Percentiles rank a stretch among this genome's conserved stretches.
Conservation (phyloP, 2,113 vertebrate genomes). For the Meleagris gallopavo region DNA sequence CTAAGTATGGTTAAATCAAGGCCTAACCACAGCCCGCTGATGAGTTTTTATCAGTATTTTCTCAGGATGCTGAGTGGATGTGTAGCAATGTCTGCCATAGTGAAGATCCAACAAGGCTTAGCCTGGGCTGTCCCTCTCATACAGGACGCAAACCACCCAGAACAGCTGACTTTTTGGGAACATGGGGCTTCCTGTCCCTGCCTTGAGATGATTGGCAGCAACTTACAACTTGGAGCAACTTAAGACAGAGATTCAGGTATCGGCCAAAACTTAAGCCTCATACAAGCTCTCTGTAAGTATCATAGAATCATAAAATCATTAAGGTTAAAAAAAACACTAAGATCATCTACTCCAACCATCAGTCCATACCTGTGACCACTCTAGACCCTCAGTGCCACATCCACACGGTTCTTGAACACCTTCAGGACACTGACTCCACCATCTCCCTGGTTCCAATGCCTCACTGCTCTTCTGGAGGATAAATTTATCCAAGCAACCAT, state of each 20-base stretch:
- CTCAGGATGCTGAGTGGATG: not conserved
- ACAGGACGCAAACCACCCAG: not conserved
- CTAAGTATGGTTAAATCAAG: not conserved
- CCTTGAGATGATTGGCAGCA: not conserved
- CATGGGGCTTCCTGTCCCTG: fast-evolving
- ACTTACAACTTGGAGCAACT: not conserved
- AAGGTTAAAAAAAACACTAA: no score
- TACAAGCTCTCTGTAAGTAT: not conserved
- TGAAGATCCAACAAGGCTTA: not conserved
- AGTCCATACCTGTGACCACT: no score
- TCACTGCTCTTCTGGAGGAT: no score
- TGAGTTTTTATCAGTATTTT: not conserved
- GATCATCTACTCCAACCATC: no score
- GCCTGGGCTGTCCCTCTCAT: not conserved
- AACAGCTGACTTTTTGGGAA: not conserved
- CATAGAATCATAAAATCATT: no score
- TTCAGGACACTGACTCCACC: no score
- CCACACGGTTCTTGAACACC: no score
- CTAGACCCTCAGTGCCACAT: no score
- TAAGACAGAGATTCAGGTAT: not conserved
- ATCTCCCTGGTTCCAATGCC: no score
- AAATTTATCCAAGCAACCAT: no score
- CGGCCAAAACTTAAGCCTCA: not conserved
- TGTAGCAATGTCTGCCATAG: not conserved
- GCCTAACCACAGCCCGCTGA: not conserved